Percentiles rank a stretch among this genome's conserved stretches.
Evolutionary conservation across 2,888 invertebrate genomes (phyloP).

Genomic region (Thecocarcelia acutangulata): DNA sequence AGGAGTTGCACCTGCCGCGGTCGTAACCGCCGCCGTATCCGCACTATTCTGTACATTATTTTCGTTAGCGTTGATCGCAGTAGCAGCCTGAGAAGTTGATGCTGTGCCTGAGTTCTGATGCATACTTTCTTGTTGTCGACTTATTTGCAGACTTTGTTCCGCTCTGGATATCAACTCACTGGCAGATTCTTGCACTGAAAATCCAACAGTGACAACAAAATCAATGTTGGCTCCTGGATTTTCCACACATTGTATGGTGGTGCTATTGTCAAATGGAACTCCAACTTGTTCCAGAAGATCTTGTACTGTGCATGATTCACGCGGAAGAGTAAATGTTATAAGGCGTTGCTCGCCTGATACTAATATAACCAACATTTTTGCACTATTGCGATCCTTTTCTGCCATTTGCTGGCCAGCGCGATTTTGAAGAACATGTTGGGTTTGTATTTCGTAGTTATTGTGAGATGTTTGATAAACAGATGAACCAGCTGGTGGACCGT

Average conservation of each 20-base stretch:
- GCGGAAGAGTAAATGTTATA: conserved; percentile 90
- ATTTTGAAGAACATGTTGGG: conserved; percentile 81
- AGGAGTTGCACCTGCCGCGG: conserved; percentile 55
- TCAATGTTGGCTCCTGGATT: conserved; percentile 89
- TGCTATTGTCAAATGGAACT: conserved; percentile 87
- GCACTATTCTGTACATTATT: conserved; percentile 38
- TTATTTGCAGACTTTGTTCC: conserved; percentile 80
- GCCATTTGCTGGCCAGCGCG: conserved; percentile 77
- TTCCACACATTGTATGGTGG: conserved; percentile 88
- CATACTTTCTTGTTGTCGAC: conserved; percentile 76
- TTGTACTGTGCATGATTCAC: conserved; percentile 91
- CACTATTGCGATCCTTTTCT: conserved; percentile 83
- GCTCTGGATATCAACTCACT: conserved; percentile 81
- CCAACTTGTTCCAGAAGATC: conserved; percentile 90
- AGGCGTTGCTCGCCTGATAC: conserved; percentile 90
- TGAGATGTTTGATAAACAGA: conserved; percentile 79
- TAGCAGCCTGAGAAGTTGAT: conserved; percentile 61
- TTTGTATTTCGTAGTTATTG: conserved; percentile 81
- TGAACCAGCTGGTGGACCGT: conserved; percentile 70
- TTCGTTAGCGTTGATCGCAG: conserved; percentile 38
- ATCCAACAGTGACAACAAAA: conserved; percentile 89
- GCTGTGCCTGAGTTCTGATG: conserved; percentile 68
- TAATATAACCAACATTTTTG: conserved; percentile 90
- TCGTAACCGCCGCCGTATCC: conserved; percentile 16
- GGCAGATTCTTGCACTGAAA: conserved; percentile 80